Evolutionary conservation across 2,113 vertebrate species (phyloP), one percentile per base, ranked within the genome.

Genomic region (Calidris pygmaea): DNA sequence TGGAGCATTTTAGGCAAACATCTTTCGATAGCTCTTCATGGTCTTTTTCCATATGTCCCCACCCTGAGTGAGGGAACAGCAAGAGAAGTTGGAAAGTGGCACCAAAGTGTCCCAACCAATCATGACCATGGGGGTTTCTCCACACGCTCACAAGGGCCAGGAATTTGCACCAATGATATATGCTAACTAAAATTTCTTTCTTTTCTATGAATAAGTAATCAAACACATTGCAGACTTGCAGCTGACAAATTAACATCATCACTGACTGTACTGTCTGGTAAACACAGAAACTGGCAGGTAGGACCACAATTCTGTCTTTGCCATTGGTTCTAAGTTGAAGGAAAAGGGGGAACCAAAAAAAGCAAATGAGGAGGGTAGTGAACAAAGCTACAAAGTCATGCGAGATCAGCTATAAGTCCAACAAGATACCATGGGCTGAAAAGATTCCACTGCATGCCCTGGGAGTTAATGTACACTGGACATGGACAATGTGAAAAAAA

Each of bases 61-160:
- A 23, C 27, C 15, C 12, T 12, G 14, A 10, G 2, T 65, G 24
- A 80, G 10, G n/a, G 37, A 41, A 66, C 2, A 58, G 35, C 22
- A 47, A 39, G 18, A 87, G 26, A 29, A 81, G 2, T 0, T 55
- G 26, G 7, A 30, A 63, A 75, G 29, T 52, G 52, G 10, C 39
- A 70, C 26, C 18, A 58, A 62, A 10, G 3, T 41, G 34, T 43
- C 62, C 47, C 72, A 79, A 26, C 2, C 1, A 1, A 27, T 23
- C 0, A 3, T 52, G 48, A 70, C 17, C 0, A 1, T 21, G 22
- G 14, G 10, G 1, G 1, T 41, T 75, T 83, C 58, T 76, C 20
- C 35, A 58, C 27, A 11, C 1, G n/a, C 34, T 70, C 27, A 37
- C 1, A 3, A n/a, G 20, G 47, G 26, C 13, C 41, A 85, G 19